Evolutionary conservation across 2,888 invertebrate species (phyloP).

Genomic region (Limnephilus marmoratus): DNA sequence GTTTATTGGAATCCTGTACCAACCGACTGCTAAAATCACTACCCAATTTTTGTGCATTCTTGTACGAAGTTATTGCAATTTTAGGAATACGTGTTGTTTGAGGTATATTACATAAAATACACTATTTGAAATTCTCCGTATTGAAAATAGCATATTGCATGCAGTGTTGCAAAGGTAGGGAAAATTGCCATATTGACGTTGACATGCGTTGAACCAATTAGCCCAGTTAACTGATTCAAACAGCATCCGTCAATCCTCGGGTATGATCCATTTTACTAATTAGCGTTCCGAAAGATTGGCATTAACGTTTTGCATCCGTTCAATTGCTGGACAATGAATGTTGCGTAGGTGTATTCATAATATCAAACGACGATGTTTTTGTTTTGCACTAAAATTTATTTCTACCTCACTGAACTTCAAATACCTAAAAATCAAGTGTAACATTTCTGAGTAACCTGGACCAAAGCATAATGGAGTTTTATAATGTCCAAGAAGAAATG

Average conservation of each 20-base stretch:
- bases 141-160: background rate
- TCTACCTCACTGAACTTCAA: background rate
- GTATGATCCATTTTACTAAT: background rate
- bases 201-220: background rate
- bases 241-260: background rate
- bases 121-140: background rate
- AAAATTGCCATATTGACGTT: background rate
- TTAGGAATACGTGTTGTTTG: background rate
- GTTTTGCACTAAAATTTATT: background rate
- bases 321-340: background rate
- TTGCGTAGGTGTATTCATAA: background rate
- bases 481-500: background rate
- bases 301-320: constrained; percentile 23
- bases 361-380: background rate
- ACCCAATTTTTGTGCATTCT: background rate
- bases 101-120: background rate
- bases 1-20: background rate
- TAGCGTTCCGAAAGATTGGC: background rate
- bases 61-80: background rate
- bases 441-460: too few relatives aligned
- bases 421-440: background rate
- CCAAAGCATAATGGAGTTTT: background rate
- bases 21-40: background rate
- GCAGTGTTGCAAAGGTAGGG: background rate
- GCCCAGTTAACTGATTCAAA: background rate